Evolutionary conservation across 2,888 invertebrate species (phyloP).

Genomic region (Empis stercorea): DNA sequence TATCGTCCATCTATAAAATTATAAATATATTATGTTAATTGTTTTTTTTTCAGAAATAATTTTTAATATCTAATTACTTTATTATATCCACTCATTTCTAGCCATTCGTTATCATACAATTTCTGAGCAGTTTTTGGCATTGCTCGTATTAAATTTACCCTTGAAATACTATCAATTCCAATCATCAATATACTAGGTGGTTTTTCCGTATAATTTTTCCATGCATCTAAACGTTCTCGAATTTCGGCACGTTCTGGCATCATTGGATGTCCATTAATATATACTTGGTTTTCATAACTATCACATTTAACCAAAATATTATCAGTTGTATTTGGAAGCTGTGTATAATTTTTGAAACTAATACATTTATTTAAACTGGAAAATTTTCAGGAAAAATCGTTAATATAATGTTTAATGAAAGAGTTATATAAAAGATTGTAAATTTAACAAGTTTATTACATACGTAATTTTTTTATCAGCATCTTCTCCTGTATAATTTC

Average conservation of each 20-base stretch:
- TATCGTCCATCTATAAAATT: conserved; percentile 75
- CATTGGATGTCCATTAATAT: conserved; percentile 41
- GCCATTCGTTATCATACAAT: conserved; percentile 54
- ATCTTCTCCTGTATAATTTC: no score
- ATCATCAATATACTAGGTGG: conserved; percentile 58
- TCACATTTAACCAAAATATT: conserved; percentile 41
- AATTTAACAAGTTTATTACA: conserved; percentile 4
- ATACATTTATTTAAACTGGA: conserved; percentile 33
- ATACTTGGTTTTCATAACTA: conserved; percentile 23
- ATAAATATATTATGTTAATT: no score
- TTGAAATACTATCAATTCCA: conserved; percentile 76
- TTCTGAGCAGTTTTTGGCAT: conserved; percentile 59
- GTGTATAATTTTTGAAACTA: conserved; percentile 32
- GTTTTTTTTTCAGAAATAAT: no score
- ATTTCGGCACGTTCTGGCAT: conserved; percentile 40
- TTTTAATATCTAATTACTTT: no score
- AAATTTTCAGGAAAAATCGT: not conserved
- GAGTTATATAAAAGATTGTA: no score
- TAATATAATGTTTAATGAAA: no score
- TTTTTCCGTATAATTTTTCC: conserved; percentile 20
- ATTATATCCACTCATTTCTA: conserved; percentile 61
- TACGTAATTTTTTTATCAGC: conserved; percentile 24
- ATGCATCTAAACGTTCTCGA: conserved; percentile 33
- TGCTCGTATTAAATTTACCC: conserved; percentile 60
- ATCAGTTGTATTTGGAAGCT: conserved; percentile 33